Percentiles rank a stretch among this genome's conserved stretches.
Conservation (phyloP, 2,113 vertebrate species). For the Sarotherodon lohbergeri region DNA sequence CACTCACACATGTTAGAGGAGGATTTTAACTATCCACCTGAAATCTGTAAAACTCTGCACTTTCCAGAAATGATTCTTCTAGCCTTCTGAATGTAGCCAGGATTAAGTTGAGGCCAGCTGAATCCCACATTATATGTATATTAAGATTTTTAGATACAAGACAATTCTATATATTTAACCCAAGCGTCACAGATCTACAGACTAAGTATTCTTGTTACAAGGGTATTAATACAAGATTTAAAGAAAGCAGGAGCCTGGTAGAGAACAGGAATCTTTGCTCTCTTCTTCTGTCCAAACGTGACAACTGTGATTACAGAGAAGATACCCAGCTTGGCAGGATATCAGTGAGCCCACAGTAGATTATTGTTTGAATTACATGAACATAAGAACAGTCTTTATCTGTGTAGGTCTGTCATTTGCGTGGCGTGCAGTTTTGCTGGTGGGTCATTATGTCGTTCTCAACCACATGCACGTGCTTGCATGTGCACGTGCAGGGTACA, state of each 20-base stretch:
- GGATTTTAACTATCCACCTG: not conserved
- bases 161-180: not conserved
- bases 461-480: slow-evolving; percentile 19
- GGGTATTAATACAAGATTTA: not conserved
- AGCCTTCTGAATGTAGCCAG: not conserved
- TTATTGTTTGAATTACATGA: slow-evolving; percentile 59
- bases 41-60: not conserved
- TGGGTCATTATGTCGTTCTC: slow-evolving; percentile 41
- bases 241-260: not conserved
- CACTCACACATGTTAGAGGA: not conserved
- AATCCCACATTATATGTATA: not conserved
- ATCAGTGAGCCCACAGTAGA: slow-evolving; percentile 32
- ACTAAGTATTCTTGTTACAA: not conserved
- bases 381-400: slow-evolving; percentile 54
- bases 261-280: not conserved
- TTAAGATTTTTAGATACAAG: not conserved
- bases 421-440: slow-evolving; percentile 15
- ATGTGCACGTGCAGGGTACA: not conserved
- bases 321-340: slow-evolving; percentile 17
- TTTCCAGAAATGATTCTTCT: not conserved
- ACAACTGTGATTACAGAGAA: slow-evolving; percentile 50
- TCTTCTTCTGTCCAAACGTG: not conserved
- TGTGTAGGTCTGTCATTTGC: slow-evolving; percentile 53
- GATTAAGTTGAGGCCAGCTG: not conserved
- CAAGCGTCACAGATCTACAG: not conserved